Evolutionary conservation across 2,888 invertebrate species (phyloP), one percentile per base, ranked within the genome.

Genomic region (Coelinius sp.): DNA sequence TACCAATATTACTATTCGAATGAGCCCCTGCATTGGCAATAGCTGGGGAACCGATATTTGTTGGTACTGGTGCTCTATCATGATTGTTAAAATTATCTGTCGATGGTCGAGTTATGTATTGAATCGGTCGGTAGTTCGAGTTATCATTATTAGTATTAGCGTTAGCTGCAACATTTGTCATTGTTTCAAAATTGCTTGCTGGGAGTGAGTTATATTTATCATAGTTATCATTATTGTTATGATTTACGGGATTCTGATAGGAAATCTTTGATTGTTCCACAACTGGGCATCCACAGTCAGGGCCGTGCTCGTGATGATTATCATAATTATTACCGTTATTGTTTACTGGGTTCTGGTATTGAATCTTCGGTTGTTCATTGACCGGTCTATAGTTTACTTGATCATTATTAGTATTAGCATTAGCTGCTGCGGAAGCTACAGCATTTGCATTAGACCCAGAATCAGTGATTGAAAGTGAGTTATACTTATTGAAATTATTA

Each of bases 371-470:
- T 5, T 14, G 53, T 1, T 53, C n/a, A 12, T n/a, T 14, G 27
- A 53, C 24, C 25, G 25, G 53, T 53, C 14, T 12, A 25, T 25
- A n/a, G 24, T n/a, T 6, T n/a, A 2, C n/a, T 12, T 25, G 12
- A 53, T 25, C 27, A 17, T 52, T 24, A 53, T 64, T 64, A 38
- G 63, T 24, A 24, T 41, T 52, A 14, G 67, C 62, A 67, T 67
- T 69, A 5, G 63, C 66, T 38, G 8, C 38, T 10, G 38, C 38
- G 10, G 38, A 38, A 38, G 38, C 38, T n/a, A n/a, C 62, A 12
- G 66, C 59, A 69, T 66, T 69, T 12, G 63, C 69, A 38, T 44
- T 56, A 31, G 70, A 68, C 53, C 20, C 22, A 10, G 24, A 4
- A 52, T 52, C 22, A 52, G 41, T 41, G 5, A 22, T 24, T 53